These are phyloP conservation scores for Monochamus saltuarius DNA, from an alignment of 1,140 invertebrate genomes.

Conservation along the genomic window DNA sequence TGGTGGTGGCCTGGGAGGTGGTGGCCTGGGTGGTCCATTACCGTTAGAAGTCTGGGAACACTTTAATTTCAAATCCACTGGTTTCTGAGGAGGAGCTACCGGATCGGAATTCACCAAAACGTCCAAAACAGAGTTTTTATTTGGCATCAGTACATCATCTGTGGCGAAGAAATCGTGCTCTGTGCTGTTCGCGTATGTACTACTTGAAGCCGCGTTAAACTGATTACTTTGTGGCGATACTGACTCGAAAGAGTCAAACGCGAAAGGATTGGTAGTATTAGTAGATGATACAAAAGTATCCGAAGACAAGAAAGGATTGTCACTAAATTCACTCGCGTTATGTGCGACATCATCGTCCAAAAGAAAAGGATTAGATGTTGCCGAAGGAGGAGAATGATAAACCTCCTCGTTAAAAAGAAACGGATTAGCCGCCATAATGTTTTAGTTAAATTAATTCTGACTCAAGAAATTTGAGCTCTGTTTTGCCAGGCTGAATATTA, in stretches of 20 bases:
- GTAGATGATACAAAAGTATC: conserved; percentile 43
- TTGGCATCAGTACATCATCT: neutral
- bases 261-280: conserved; percentile 60
- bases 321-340: conserved; percentile 49
- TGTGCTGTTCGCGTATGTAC: neutral
- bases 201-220: too few relatives aligned
- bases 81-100: conserved; percentile 39
- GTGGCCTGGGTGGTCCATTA: conserved; percentile 49
- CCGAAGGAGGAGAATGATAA: conserved; percentile 49
- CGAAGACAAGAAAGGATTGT: conserved; percentile 61
- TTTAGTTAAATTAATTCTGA: conserved; percentile 55
- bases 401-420: conserved; percentile 73
- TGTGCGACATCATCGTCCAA: conserved; percentile 56
- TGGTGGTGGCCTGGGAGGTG: conserved; percentile 57
- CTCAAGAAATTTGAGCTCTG: conserved; percentile 63
- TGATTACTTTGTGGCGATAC: too few relatives aligned
- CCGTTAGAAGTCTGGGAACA: conserved; percentile 34
- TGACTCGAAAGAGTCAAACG: conserved; percentile 57
- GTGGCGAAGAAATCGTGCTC: conserved; percentile 32
- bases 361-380: conserved; percentile 72
- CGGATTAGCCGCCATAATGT: conserved; percentile 70
- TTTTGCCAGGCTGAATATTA: conserved; percentile 58
- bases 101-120: neutral
- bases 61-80: conserved; percentile 47
- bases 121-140: neutral